Percentiles rank a stretch among this genome's conserved stretches.
Conservation (phyloP, 2,113 vertebrate species). For the Chaenocephalus aceratus region DNA sequence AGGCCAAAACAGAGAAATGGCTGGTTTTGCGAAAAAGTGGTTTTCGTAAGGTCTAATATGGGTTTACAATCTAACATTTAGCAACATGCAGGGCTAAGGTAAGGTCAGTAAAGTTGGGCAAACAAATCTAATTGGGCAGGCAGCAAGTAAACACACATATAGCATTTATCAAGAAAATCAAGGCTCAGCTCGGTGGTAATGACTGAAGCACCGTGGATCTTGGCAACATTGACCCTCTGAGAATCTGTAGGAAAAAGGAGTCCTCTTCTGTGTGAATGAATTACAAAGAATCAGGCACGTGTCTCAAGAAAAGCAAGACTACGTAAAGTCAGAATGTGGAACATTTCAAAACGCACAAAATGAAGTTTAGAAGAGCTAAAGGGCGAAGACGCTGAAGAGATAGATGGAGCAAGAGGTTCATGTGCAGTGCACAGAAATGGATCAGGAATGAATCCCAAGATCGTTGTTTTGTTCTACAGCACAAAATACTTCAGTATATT, state of each 20-base stretch:
- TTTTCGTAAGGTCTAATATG: neutral
- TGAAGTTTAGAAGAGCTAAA: neutral
- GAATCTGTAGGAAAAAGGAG: neutral
- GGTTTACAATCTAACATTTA: neutral
- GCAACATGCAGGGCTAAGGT: neutral
- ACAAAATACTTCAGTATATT: no score
- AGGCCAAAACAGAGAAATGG: neutral
- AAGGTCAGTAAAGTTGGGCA: neutral
- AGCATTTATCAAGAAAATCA: neutral
- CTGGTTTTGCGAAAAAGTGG: neutral
- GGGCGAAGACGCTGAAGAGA: conserved; percentile 3
- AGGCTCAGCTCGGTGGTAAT: neutral
- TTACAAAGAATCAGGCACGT: neutral
- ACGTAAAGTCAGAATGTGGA: neutral
- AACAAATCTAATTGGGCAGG: neutral
- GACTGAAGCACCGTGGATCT: neutral
- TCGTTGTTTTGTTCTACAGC: no score
- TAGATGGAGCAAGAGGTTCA: neutral
- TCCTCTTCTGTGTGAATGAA: neutral
- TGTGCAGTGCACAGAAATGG: neutral
- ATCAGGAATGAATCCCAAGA: no score
- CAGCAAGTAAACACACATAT: neutral
- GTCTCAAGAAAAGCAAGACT: neutral
- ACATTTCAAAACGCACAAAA: neutral
- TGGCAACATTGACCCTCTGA: neutral